Evolutionary conservation across 2,888 invertebrate genomes (phyloP), one percentile per base, ranked within the genome.

Genomic region (Hirtodrosophila confusa): DNA sequence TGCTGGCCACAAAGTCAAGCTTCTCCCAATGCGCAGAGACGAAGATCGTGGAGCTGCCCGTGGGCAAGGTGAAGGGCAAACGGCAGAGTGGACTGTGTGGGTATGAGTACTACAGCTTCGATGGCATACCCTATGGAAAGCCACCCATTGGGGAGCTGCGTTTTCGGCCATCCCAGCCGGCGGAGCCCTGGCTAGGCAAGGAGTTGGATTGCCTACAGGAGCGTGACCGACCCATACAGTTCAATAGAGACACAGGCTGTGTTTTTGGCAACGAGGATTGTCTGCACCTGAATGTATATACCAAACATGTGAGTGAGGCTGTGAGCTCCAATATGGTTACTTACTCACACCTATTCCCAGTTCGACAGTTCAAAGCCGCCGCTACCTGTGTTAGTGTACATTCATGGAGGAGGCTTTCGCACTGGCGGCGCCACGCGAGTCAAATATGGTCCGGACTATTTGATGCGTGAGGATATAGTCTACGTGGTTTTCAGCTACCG

Each of bases 391-490:
- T 89, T 93, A 90, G 89, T 93, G 0, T 93, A 91, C 80, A 91
- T 93, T 10, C 92, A 92, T 70, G 93, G 93, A 1, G 93, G 93
- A 0, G 92, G 90, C 2, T 93, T 92, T 73, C 86, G 88, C 6
- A 76, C 78, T 2, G 92, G 92, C 0, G 92, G 91, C 0, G 91
- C 91, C 10, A 78, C 88, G 54, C 78, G 84, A 3, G 27, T 43
- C 3, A 66, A 76, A 2, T 90, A 90, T 48, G 91, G 92, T 1
- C 92, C 93, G 0, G 92, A 93, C 53, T 92, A 90, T 65, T 80
- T 93, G 7, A 83, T 93, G 84, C 86, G 88, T 5, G 90, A 92
- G 72, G 90, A 92, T 63, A 82, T 93, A 0, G 89, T 93, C 1
- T 69, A 92, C 4, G 91, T 93, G 1, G 83, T 91, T 0, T 85